phyloP scores from a whole-genome alignment of 2,113 vertebrate species.

The Prietella phreatophila region DNA sequence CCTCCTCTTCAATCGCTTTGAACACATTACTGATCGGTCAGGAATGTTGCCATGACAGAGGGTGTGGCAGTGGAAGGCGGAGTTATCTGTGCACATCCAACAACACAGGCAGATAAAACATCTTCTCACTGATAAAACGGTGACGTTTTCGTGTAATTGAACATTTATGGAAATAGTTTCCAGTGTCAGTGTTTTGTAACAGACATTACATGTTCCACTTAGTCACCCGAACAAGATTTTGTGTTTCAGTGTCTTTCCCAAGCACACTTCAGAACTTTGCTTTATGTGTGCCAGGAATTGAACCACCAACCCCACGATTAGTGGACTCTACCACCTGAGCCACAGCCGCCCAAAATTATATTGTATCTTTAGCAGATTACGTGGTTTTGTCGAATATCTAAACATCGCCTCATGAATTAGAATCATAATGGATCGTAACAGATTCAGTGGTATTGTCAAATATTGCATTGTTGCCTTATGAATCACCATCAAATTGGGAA shows the following conservation, averaged over 20 bases:
- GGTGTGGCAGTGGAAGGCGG: slow-evolving; percentile 39
- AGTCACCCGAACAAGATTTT: no score
- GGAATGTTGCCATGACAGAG: slow-evolving; percentile 66
- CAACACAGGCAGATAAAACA: not conserved
- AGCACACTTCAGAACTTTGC: no score
- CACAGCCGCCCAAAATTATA: no score
- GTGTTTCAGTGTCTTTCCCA: no score
- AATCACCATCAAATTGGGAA: not conserved
- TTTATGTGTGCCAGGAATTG: no score
- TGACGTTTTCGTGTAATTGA: not conserved
- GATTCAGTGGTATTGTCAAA: not conserved
- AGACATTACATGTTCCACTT: not conserved
- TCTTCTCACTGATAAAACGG: not conserved
- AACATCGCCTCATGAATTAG: not conserved
- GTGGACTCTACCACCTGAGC: no score
- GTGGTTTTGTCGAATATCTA: no score
- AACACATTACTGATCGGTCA: slow-evolving; percentile 78
- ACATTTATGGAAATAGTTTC: not conserved
- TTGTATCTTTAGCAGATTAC: no score
- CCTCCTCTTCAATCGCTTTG: slow-evolving; percentile 80
- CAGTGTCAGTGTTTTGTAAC: not conserved
- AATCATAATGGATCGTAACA: not conserved
- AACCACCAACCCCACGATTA: no score
- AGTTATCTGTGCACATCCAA: slow-evolving; percentile 34
- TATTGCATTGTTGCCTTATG: not conserved